Evolutionary conservation across 2,888 invertebrate genomes (phyloP), one percentile per base, ranked within the genome.

Genomic region (Adelphocoris suturalis): DNA sequence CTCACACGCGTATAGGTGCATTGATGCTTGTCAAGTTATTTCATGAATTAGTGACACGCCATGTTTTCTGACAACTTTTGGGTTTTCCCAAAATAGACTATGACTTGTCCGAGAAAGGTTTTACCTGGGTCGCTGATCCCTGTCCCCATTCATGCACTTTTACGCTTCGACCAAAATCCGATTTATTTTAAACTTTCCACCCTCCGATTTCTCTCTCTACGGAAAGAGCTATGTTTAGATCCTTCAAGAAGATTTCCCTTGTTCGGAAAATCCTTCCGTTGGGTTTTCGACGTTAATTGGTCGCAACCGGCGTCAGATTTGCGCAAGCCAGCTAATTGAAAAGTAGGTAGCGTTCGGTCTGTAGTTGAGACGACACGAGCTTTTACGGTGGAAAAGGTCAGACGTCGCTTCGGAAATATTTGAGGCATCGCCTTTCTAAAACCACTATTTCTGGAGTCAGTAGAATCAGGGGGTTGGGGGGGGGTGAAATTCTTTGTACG

Each of bases 271-370:
- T 23, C 68, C 78, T 47, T 78, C 47, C 78, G 78, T 37, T 16
- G n/a, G 37, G 78, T 13, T n/a, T 16, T 28, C n/a, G 46, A 16
- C 47, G 78, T 78, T 78, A 78, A 78, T 78, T 78, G 47, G 78
- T 78, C 46, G 78, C 78, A 78, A 37, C 78, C 11, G 68, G 68
- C 37, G 78, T 46, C 78, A 78, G 47, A 78, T 47, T 78, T 78
- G 78, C 78, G 78, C 78, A 78, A 78, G 68, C 23, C 23, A 2
- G 68, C 68, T 68, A 68, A 68, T 68, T 68, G 68, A 19, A 68
- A 27, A 68, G 68, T 57, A 14, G 57, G 57, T 57, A 57, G 57
- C 57, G n/a, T n/a, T 16, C n/a, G 57, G 14, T 57, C 16, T 5
- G 16, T 13, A 57, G 57, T 14, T n/a, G 16, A n/a, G 57, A n/a